Base-by-base conservation (phyloP, 2,113 vertebrate genomes). In the Carassius gibelio region DNA sequence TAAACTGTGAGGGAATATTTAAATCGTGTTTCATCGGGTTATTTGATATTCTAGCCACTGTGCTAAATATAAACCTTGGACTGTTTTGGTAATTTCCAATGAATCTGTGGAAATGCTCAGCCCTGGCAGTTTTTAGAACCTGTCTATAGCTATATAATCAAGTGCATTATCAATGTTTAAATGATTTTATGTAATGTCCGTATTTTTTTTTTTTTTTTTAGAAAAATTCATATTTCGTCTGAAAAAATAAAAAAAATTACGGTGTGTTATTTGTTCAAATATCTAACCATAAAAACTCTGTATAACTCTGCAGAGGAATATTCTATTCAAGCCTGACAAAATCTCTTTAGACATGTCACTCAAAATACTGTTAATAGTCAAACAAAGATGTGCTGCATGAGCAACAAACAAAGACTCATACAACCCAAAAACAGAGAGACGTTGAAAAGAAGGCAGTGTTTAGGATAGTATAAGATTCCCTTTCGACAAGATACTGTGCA, bases 401-500 rank as follows among this genome's bases (percentile, higher is more conserved):
- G 42, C 42, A 23, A 48, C 42, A 74, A 74, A 74, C 71, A 80
- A 80, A 80, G 59, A 23, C 77, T 45, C 59, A 52, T 15, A 79
- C 5, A 68, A 48, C 14, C 21, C n/a, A 1, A 23, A 80, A 64
- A 64, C 21, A 77, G 30, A 57, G 75, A 77, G 48, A 36, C 34
- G 26, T 52, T 77, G 30, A 77, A 77, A 77, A 57, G 75, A 10
- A 36, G 30, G 14, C 59, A 62, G 61, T 77, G 38, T 68, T 75
- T 57, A 87, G 90, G 89, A 89, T 85, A 89, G 75, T 77, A 59
- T 59, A 17, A 23, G 88, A 93, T 71, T 69, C 15, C 66, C 34
- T 17, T 69, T 38, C 17, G 17, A 23, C 90, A 91, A 90, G 90
- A 93, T 82, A 88, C 88, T 82, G 45, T 86, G 75, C 86, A 83